Conservation (phyloP, 2,888 invertebrate species). For the Sarcophaga subvicina region DNA sequence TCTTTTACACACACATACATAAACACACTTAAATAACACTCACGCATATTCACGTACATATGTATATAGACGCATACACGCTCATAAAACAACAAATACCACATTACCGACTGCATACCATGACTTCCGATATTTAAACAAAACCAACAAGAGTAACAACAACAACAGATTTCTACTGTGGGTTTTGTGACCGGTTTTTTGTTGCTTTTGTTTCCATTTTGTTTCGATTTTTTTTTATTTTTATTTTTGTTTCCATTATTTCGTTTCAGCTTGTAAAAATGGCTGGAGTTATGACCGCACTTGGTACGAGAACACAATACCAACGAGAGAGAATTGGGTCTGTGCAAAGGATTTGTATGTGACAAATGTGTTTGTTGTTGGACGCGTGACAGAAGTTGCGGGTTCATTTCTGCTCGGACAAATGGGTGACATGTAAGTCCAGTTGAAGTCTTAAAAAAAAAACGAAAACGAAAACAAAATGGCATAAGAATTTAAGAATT, state of each 20-base stretch:
- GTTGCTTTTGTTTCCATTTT: not conserved
- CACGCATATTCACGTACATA: not conserved
- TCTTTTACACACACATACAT: not conserved
- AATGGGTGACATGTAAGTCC: constrained; percentile 84
- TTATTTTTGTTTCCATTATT: constrained; percentile 53
- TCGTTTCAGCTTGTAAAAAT: constrained; percentile 82
- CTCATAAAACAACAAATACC: constrained; percentile 36
- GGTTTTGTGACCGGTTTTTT: not conserved
- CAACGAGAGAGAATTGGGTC: constrained; percentile 84
- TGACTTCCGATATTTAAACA: constrained; percentile 65
- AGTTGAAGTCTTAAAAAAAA: constrained; percentile 18
- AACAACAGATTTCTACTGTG: constrained; percentile 25
- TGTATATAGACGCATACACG: not conserved
- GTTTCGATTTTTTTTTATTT: constrained; percentile 55
- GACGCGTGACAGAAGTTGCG: constrained; percentile 83
- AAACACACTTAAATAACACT: not conserved
- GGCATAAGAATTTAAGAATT: not conserved
- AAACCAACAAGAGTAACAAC: constrained; percentile 21
- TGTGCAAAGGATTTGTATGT: constrained; percentile 83
- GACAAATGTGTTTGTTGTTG: constrained; percentile 83
- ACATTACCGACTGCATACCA: constrained; percentile 60
- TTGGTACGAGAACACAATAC: constrained; percentile 83
- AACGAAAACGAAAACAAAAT: constrained; percentile 13
- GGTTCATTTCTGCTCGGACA: constrained; percentile 84
- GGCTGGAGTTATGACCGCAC: constrained; percentile 84